Percentiles rank a stretch among this genome's conserved stretches.
Conservation (phyloP, 2,113 vertebrate species). For the Phylloscopus whistleri region DNA sequence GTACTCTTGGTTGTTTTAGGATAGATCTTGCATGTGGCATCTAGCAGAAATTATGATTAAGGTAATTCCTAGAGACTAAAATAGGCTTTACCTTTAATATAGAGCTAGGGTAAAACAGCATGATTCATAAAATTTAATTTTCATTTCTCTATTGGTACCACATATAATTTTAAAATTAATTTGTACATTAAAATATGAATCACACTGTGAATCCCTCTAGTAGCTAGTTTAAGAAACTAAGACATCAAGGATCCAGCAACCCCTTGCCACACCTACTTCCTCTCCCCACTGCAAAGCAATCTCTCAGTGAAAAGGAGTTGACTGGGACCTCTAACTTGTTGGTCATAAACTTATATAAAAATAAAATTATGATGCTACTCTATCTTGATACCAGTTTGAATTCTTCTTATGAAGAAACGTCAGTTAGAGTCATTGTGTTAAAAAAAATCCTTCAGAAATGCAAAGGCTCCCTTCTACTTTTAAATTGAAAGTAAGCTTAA, state of each 20-base stretch:
- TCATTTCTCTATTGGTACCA: not conserved
- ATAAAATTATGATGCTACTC: not conserved
- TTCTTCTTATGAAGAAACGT: not conserved
- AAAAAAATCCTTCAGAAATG: not conserved
- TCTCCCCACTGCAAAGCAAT: fast-evolving
- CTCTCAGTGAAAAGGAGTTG: not conserved
- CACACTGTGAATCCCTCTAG: not conserved
- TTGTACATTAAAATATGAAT: not conserved
- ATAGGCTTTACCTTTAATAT: not conserved
- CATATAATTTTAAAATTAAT: not conserved
- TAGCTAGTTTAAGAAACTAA: not conserved
- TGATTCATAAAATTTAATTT: not conserved
- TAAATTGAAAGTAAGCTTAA: not conserved
- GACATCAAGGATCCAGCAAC: not conserved
- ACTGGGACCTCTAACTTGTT: not conserved
- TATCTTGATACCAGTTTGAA: not conserved
- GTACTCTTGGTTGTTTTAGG: not conserved
- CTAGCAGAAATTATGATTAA: not conserved
- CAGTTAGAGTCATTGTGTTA: not conserved
- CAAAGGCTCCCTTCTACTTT: not conserved
- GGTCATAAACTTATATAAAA: not conserved
- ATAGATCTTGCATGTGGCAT: not conserved
- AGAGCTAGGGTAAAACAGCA: not conserved
- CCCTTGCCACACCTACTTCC: fast-evolving
- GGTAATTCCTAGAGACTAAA: not conserved